Evolutionary conservation across 1,140 invertebrate genomes (phyloP).

Genomic region (Micrasema minimum): DNA sequence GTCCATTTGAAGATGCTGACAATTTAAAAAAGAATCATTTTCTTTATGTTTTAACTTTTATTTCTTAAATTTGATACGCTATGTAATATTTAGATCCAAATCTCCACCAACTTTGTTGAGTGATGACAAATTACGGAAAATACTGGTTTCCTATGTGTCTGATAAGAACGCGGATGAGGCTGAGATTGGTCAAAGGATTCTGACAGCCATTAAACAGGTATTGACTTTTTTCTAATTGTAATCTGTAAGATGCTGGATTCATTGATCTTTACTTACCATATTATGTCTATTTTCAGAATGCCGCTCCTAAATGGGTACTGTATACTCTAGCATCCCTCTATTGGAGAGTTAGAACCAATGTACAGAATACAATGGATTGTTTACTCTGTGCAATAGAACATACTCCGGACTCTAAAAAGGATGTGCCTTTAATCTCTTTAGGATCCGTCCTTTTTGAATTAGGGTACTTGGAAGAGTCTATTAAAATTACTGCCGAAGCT

Average conservation of each 20-base stretch:
- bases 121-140: slow-evolving; percentile 56
- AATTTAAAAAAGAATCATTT: too few species aligned
- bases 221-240: too few species aligned
- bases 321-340: slow-evolving; percentile 74
- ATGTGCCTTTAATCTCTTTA: slow-evolving; percentile 72
- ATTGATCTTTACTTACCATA: too few species aligned
- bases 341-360: slow-evolving; percentile 74
- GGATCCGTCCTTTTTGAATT: slow-evolving; percentile 73
- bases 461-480: slow-evolving; percentile 72
- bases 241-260: too few species aligned
- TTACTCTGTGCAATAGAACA: slow-evolving; percentile 68
- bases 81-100: slow-evolving; percentile 27
- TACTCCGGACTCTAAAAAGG: slow-evolving; percentile 62
- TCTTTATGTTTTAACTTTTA: too few species aligned
- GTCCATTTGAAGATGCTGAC: too few species aligned
- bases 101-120: slow-evolving; percentile 43
- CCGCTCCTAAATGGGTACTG: slow-evolving; percentile 74
- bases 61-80: too few species aligned
- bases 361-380: slow-evolving; percentile 73
- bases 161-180: slow-evolving; percentile 67
- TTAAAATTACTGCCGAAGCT: slow-evolving; percentile 69
- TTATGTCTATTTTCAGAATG: slow-evolving; percentile 64
- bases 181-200: slow-evolving; percentile 81
- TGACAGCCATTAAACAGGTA: slow-evolving; percentile 76
- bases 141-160: slow-evolving; percentile 70